These are phyloP conservation scores for Anastrepha ludens DNA, from an alignment of 1,140 invertebrate species.

Conservation along the genomic window DNA sequence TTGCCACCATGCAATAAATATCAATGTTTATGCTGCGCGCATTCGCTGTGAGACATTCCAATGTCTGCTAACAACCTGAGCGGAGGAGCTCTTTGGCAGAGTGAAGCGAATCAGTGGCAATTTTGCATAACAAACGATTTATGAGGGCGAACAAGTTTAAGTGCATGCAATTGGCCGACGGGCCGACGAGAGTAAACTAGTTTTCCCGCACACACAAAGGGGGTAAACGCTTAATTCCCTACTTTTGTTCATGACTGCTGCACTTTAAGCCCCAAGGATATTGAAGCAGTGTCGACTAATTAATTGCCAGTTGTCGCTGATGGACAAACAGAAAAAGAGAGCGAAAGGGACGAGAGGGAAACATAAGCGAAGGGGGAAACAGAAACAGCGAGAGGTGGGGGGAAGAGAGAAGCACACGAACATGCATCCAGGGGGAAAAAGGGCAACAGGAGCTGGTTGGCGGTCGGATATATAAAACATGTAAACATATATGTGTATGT, in stretches of 20 bases:
- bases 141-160: conserved; percentile 50
- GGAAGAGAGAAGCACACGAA: not conserved
- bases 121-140: conserved; percentile 52
- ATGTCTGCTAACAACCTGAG: conserved; percentile 22
- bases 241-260: conserved; percentile 6
- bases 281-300: conserved; percentile 38
- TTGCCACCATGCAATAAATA: conserved; percentile 48
- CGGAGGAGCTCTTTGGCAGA: not conserved
- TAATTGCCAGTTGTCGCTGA: conserved; percentile 18
- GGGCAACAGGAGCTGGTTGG: not conserved
- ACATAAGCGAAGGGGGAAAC: no score
- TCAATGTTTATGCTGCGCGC: conserved; percentile 43
- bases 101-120: conserved; percentile 40
- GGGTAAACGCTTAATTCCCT: not conserved
- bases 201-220: not conserved
- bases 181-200: not conserved
- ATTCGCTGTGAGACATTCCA: conserved; percentile 4
- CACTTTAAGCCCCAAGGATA: conserved; percentile 47
- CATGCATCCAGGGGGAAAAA: not conserved
- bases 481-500: not conserved
- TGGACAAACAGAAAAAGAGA: not conserved
- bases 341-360: no score
- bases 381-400: not conserved
- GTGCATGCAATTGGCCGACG: not conserved
- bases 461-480: not conserved